Evolutionary conservation across 2,113 vertebrate species (phyloP), one percentile per base, ranked within the genome.

Genomic region (Syngnathus scovelli): DNA sequence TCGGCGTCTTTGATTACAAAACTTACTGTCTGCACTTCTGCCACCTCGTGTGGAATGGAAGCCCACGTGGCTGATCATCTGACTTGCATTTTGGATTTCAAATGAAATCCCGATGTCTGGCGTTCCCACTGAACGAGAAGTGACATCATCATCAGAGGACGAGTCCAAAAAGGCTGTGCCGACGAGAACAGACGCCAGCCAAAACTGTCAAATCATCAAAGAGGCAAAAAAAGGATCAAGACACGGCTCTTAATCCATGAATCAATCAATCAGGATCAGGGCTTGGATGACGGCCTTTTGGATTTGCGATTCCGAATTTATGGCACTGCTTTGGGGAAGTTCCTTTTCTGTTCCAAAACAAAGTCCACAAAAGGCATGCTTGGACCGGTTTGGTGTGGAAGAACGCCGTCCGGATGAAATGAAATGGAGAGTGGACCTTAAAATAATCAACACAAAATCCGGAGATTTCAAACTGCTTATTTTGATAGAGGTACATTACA

Each of bases 61-160:
- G 73, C 55, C 67, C 19, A 41, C 10, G 36, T 61, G 19, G 75
- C 74, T 79, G 80, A 78, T 71, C 69, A 84, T 87, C 87, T 80
- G 84, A 90, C 87, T 85, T 86, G 79, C 72, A 74, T 77, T 70
- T 58, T 46, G n/a, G 77, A 64, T 43, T 67, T 67, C 54, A 76
- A 56, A 76, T 78, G 65, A 61, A 8, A 56, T 56, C 39, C 16
- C 43, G 33, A 83, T 77, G 83, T 62, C 66, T 77, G 63, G 43
- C 64, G 66, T 60, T 37, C 64, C 64, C 68, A 71, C 77, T 64
- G 75, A 85, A 64, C 75, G 39, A 78, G 82, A 71, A 5, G 46
- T 52, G 44, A 64, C 58, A 66, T 81, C 74, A 78, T 83, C 39
- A 43, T 13, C 39, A 15, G 60, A 23, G 38, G n/a, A 62, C n/a